A percentile compares a stretch with the other conserved stretches of the same genome.
phyloP scores from a whole-genome alignment of 2,888 invertebrate species.

The Dicyrtoma fusca region DNA sequence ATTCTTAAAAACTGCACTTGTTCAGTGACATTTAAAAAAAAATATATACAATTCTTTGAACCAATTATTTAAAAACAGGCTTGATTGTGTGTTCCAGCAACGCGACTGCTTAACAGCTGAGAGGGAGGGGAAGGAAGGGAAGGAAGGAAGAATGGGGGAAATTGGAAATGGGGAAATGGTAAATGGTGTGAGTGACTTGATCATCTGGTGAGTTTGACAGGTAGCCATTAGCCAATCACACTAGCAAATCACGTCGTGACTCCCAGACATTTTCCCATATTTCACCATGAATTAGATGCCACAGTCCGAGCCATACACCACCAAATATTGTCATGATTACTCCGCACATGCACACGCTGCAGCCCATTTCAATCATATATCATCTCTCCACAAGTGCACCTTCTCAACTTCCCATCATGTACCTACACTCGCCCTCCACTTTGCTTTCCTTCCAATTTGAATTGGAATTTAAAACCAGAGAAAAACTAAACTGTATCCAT shows the following conservation, averaged over 20 bases:
- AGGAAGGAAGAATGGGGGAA: background rate
- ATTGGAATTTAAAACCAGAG: no score
- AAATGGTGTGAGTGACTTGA: slow-evolving; percentile 30
- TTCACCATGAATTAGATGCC: slow-evolving; percentile 39
- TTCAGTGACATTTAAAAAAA: no score
- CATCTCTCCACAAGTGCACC: no score
- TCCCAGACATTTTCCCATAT: slow-evolving; percentile 46
- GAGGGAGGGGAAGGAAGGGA: background rate
- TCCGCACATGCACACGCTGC: slow-evolving; percentile 13
- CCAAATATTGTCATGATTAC: slow-evolving; percentile 26
- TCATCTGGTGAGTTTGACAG: slow-evolving; percentile 41
- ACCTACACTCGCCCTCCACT: no score
- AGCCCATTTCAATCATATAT: background rate
- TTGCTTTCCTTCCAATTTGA: no score
- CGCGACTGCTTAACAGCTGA: no score
- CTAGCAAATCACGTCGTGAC: slow-evolving; percentile 53
- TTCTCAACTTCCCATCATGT: no score
- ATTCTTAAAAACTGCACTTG: no score
- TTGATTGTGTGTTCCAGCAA: no score
- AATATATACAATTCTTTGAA: no score
- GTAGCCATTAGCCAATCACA: slow-evolving; percentile 49
- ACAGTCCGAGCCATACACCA: background rate
- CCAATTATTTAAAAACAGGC: no score
- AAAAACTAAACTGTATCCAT: no score
- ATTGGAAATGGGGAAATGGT: background rate